phyloP scores from a whole-genome alignment of 1,140 invertebrate species.

The Caenorhabditis latens region DNA sequence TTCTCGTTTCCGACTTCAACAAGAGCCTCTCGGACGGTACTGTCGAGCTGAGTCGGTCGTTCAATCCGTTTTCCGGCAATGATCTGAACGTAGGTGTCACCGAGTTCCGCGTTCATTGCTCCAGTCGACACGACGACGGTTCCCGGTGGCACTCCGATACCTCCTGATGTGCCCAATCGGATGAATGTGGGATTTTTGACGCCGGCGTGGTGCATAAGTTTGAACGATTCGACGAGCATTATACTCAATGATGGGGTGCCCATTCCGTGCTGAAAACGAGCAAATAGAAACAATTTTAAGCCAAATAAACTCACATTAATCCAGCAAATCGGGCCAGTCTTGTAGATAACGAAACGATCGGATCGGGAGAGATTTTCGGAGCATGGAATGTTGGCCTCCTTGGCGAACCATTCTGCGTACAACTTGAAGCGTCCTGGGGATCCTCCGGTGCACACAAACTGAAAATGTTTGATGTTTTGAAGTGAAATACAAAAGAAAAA shows the following conservation, averaged over 20 bases:
- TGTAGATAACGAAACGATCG: slow-evolving; percentile 95
- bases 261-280: slow-evolving; percentile 86
- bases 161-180: slow-evolving; percentile 92
- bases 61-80: slow-evolving; percentile 88
- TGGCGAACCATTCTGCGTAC: slow-evolving; percentile 90
- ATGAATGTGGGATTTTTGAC: slow-evolving; percentile 90
- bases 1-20: slow-evolving; percentile 82
- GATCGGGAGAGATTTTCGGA: slow-evolving; percentile 92
- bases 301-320: slow-evolving; percentile 85
- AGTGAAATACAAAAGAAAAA: background rate
- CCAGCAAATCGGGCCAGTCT: slow-evolving; percentile 92
- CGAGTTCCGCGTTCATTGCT: slow-evolving; percentile 72
- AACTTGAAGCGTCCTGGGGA: slow-evolving; percentile 93
- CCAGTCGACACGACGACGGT: slow-evolving; percentile 74
- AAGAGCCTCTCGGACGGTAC: slow-evolving; percentile 85
- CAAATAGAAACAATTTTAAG: too few species aligned
- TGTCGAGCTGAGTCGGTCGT: slow-evolving; percentile 87
- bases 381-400: slow-evolving; percentile 88
- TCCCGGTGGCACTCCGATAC: slow-evolving; percentile 82
- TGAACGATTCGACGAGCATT: slow-evolving; percentile 91
- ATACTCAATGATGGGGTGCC: slow-evolving; percentile 92
- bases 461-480: slow-evolving; percentile 72
- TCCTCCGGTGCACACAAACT: slow-evolving; percentile 98
- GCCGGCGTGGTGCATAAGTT: slow-evolving; percentile 89
- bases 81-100: slow-evolving; percentile 81